phyloP scores from a whole-genome alignment of 2,888 invertebrate genomes.

The Halictus quadricinctus region DNA sequence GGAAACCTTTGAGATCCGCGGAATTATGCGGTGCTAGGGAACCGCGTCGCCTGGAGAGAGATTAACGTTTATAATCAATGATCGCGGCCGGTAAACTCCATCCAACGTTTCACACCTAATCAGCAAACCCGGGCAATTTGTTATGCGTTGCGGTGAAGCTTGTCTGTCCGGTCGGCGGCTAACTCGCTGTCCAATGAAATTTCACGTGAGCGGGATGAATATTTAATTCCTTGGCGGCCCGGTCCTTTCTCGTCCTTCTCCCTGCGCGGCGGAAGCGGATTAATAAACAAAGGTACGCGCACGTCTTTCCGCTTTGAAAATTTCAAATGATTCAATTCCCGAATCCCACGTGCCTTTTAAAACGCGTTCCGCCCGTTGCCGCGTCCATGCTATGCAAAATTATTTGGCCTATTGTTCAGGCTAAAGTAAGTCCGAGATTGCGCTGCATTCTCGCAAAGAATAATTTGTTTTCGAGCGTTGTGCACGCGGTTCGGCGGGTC shows the following conservation, averaged over 20 bases:
- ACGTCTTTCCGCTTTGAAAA: conserved; percentile 2
- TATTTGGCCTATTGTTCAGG: neutral
- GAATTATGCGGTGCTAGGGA: neutral
- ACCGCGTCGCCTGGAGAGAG: neutral
- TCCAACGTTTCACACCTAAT: conserved; percentile 38
- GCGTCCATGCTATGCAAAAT: neutral
- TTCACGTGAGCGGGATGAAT: conserved; percentile 21
- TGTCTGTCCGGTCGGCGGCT: conserved; percentile 10
- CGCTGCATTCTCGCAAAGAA: neutral
- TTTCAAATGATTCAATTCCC: neutral
- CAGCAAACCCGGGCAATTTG: conserved; percentile 40
- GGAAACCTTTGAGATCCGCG: neutral
- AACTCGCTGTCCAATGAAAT: conserved; percentile 46
- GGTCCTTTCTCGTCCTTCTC: neutral
- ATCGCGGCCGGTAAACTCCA: conserved; percentile 19
- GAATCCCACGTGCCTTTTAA: neutral
- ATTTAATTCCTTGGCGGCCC: conserved; percentile 8
- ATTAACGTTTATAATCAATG: conserved; percentile 33
- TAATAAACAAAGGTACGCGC: conserved; percentile 11
- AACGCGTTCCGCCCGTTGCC: neutral
- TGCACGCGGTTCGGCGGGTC: neutral
- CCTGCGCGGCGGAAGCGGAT: neutral
- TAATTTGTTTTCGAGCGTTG: neutral
- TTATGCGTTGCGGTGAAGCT: conserved; percentile 41
- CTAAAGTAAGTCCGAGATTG: neutral